Percentiles rank a stretch among this genome's conserved stretches.
Conservation (phyloP, 2,113 vertebrate species). For the Pangasianodon gigas region DNA sequence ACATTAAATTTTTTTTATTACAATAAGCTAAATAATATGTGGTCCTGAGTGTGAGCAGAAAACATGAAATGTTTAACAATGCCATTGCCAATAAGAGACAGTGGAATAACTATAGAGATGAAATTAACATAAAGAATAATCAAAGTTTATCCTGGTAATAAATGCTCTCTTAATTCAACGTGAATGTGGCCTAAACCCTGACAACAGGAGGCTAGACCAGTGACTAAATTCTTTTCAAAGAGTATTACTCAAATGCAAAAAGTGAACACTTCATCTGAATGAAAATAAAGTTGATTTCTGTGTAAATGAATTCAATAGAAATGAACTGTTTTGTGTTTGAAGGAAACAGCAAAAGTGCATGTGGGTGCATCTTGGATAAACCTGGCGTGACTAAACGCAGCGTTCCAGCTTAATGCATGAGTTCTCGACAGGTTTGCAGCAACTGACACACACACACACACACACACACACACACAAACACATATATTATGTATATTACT, state of each 20-base stretch:
- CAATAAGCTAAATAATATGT: too few relatives aligned
- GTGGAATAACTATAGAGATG: neutral
- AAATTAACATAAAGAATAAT: neutral
- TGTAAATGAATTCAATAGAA: neutral
- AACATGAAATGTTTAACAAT: too few relatives aligned
- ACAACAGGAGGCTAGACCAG: neutral
- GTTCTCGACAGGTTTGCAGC: conserved; percentile 40
- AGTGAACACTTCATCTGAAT: neutral
- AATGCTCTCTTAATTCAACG: neutral
- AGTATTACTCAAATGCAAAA: neutral
- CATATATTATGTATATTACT: neutral
- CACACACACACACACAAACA: conserved; percentile 25
- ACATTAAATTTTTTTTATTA: too few relatives aligned
- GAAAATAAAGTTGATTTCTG: neutral
- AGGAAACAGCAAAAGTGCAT: conserved; percentile 1
- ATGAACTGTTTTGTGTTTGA: neutral
- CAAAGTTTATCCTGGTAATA: neutral
- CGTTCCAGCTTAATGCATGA: conserved; percentile 47
- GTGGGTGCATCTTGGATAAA: conserved; percentile 19
- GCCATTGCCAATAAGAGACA: too few relatives aligned
- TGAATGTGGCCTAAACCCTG: neutral
- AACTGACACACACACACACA: conserved; percentile 20
- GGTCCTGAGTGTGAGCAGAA: too few relatives aligned
- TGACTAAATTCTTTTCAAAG: neutral
- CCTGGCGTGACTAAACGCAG: conserved; percentile 50